Evolutionary conservation across 2,797 vertebrate genomes (phyloP), one percentile per base, ranked within the genome.

Genomic region (Australoheros facetus): DNA sequence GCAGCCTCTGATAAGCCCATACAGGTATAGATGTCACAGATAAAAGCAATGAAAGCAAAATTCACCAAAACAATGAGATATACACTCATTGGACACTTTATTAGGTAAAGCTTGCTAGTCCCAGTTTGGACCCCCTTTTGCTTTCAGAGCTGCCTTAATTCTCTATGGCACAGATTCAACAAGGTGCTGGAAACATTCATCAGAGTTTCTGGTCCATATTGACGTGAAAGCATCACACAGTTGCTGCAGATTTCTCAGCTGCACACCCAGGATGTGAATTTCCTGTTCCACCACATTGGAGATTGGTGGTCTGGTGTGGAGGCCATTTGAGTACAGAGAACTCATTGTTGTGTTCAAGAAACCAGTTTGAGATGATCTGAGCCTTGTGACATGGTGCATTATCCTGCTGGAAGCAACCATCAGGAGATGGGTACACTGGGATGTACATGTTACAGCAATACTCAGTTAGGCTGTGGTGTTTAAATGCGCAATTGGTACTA

Each of bases 191-290:
- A 45, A 64, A 28, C 37, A 64, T 64, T 64, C 60, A 34, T 26
- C 37, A 11, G 37, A 14, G 37, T 42, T 37, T 37, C 9, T 37
- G 34, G 34, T 37, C 34, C 34, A 37, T 9, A 10, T 9, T 37
- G 34, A 37, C 9, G 9, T 37, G 34, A 9, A 37, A 56, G 55
- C 78, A 85, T 91, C 89, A 92, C 30, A 1, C 84, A 87, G 83
- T 89, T 87, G 73, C 54, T 81, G 72, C 76, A 88, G 83, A 87
- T 88, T 91, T 91, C 74, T 91, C 56, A 23, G 90, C 84, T 92
- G 77, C 86, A 92, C 87, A 83, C 89, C 80, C 80, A 92, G 90
- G 60, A 88, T 86, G 86, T 0, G 1, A 87, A 84, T 90, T 78
- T 89, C 81, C 72, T 0, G 3, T 88, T 91, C 71, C 84, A 91